phyloP scores from a whole-genome alignment of 2,113 vertebrate genomes.

The Atractosteus spatula region DNA sequence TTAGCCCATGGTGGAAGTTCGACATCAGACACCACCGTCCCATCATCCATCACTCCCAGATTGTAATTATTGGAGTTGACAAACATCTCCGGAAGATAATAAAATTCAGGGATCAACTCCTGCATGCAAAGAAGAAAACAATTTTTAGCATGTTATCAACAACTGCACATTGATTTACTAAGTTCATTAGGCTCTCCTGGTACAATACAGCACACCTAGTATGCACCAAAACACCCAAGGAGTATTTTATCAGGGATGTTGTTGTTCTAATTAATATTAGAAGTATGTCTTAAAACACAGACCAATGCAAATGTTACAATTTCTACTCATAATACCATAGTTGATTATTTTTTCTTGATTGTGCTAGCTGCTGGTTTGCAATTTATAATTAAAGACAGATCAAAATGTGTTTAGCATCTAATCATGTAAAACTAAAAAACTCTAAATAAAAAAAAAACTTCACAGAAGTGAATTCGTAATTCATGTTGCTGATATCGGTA shows the following conservation, averaged over 20 bases:
- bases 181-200: no score
- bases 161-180: no score
- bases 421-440: background rate
- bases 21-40: constrained; percentile 89
- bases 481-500: constrained; percentile 22
- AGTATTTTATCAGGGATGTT: no score
- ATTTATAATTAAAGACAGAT: constrained; percentile 1
- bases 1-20: constrained; percentile 98
- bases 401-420: background rate
- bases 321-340: no score
- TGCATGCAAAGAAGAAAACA: constrained; percentile 49
- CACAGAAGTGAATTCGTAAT: constrained; percentile 19
- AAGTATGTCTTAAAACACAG: no score
- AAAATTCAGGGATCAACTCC: constrained; percentile 99
- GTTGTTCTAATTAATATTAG: no score
- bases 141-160: no score
- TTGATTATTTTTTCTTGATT: constrained; percentile 1
- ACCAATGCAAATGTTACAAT: no score
- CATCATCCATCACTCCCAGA: constrained; percentile 97
- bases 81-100: constrained; percentile 98
- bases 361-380: background rate
- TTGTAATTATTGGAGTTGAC: constrained; percentile 93
- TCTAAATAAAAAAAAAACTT: background rate
- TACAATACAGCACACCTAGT: no score
- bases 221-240: no score